phyloP scores from a whole-genome alignment of 2,888 invertebrate genomes.

The Mythimna pallens region DNA sequence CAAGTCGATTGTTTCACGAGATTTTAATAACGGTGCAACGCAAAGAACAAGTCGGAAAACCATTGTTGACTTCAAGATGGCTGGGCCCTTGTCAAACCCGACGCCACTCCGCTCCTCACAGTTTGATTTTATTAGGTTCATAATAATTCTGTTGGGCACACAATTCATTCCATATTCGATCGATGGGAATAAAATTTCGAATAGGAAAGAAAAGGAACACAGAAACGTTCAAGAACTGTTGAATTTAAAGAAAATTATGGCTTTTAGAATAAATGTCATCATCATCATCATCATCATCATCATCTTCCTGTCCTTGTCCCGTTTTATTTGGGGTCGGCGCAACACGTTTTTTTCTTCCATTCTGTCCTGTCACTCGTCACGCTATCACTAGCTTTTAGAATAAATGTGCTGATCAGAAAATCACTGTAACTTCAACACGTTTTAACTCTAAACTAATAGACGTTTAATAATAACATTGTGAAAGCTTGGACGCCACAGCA shows the following conservation, averaged over 20 bases:
- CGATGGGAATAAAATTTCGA: conserved; percentile 7
- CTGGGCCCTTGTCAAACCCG: conserved; percentile 70
- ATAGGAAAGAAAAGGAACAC: neutral
- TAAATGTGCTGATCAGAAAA: neutral
- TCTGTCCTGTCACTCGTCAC: too few species aligned
- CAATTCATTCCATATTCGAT: conserved; percentile 51
- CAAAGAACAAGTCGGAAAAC: conserved; percentile 86
- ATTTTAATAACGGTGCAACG: conserved; percentile 91
- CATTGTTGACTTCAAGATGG: conserved; percentile 89
- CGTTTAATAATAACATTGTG: conserved; percentile 13
- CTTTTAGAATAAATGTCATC: neutral
- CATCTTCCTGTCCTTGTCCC: too few species aligned
- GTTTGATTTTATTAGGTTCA: conserved; percentile 78
- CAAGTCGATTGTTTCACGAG: conserved; percentile 90
- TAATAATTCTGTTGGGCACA: conserved; percentile 42
- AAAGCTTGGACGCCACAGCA: neutral
- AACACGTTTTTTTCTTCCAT: too few species aligned
- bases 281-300: too few species aligned
- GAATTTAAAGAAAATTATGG: neutral
- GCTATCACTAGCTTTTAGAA: neutral
- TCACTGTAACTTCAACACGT: neutral
- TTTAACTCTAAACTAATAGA: neutral
- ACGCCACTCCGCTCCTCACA: conserved; percentile 62
- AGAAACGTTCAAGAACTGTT: neutral
- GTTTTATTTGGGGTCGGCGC: too few species aligned